Percentiles rank a stretch among this genome's conserved stretches.
These are phyloP conservation scores for Glyptemys insculpta DNA, from an alignment of 2,797 vertebrate genomes.

Conservation along the genomic window DNA sequence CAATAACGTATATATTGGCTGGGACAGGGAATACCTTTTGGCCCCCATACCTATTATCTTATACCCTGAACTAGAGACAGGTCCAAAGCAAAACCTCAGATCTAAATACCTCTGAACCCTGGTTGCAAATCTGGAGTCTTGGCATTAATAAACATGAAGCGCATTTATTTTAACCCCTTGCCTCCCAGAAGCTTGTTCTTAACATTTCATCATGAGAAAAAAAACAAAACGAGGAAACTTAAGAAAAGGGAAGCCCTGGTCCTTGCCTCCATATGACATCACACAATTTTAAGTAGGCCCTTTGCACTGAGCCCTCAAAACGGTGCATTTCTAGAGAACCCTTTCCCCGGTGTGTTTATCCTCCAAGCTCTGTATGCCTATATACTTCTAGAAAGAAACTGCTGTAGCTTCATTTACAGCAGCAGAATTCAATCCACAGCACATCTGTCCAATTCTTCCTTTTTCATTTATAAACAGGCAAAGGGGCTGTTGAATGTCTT, in stretches of 20 bases:
- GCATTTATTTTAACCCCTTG: not conserved
- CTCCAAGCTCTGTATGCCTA: not conserved
- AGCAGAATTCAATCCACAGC: not conserved
- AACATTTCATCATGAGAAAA: not conserved
- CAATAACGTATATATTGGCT: not conserved
- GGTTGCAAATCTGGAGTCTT: not conserved
- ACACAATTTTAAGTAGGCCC: not conserved
- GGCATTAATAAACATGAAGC: not conserved
- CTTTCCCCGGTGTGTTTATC: not conserved
- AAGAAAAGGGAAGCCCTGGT: too few relatives aligned
- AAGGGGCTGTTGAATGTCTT: fast-evolving
- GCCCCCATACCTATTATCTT: not conserved
- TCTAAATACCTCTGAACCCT: too few relatives aligned
- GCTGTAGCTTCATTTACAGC: fast-evolving
- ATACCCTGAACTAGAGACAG: not conserved
- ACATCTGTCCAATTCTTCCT: not conserved
- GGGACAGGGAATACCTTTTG: not conserved
- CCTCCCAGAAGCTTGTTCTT: too few relatives aligned
- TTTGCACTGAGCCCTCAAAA: fast-evolving
- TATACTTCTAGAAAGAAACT: fast-evolving
- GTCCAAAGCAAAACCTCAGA: too few relatives aligned
- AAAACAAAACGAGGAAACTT: not conserved
- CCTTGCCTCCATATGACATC: not conserved
- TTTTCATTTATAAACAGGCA: not conserved
- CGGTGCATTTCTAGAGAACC: fast-evolving